Percentiles rank a stretch among this genome's conserved stretches.
Conservation (phyloP, 1,140 invertebrate genomes). For the Drosophila bocqueti region DNA sequence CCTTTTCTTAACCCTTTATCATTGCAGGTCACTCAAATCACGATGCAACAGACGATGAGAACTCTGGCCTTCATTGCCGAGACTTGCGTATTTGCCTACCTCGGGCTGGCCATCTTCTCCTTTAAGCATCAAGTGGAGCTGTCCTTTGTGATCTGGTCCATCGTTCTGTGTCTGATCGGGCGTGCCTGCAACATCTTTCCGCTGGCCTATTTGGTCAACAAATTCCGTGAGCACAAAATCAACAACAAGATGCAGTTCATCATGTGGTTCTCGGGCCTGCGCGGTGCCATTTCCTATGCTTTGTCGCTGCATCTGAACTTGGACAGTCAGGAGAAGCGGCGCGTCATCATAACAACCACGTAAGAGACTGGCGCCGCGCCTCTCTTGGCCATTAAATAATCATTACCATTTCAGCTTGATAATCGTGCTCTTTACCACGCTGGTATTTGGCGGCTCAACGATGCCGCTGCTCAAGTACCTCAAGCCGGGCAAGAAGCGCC, state of each 20-base stretch:
- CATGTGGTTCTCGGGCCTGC: conserved; percentile 99
- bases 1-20: not conserved
- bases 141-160: conserved; percentile 95
- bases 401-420: conserved; percentile 87
- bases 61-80: conserved; percentile 99
- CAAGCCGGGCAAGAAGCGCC: conserved; percentile 86
- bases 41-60: conserved; percentile 99
- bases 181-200: conserved; percentile 99
- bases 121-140: conserved; percentile 94
- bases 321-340: conserved; percentile 94
- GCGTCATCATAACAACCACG: conserved; percentile 98
- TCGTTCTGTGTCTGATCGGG: conserved; percentile 96
- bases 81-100: conserved; percentile 99
- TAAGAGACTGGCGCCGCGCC: not conserved
- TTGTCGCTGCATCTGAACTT: conserved; percentile 98
- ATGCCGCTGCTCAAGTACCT: conserved; percentile 97
- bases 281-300: conserved; percentile 99
- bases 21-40: conserved; percentile 95
- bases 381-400: not conserved
- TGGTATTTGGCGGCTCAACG: conserved; percentile 97
- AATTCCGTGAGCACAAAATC: conserved; percentile 98
- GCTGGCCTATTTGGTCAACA: conserved; percentile 96
- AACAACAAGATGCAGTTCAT: conserved; percentile 99
- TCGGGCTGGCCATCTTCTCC: conserved; percentile 98
- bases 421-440: conserved; percentile 97